phyloP scores from a whole-genome alignment of 2,888 invertebrate species.

The Melanostoma scalare region DNA sequence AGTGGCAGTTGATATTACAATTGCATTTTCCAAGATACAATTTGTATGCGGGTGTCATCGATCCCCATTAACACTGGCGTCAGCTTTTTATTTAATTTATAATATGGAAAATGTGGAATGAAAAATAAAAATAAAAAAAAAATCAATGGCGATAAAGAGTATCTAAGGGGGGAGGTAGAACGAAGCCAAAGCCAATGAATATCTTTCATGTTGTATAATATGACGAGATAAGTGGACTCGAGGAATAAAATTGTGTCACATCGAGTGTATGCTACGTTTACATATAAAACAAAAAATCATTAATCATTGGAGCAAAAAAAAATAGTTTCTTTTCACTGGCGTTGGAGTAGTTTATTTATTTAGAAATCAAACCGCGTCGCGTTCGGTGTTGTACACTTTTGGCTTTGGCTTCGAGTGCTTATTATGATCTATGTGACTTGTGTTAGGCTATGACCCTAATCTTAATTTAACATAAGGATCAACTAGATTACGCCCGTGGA shows the following conservation, averaged over 20 bases:
- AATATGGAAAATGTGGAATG: no score
- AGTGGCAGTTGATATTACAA: conserved; percentile 41
- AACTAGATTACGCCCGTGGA: conserved; percentile 56
- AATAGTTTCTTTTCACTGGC: conserved; percentile 19
- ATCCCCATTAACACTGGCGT: conserved; percentile 63
- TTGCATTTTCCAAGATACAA: conserved; percentile 50
- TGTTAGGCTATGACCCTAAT: conserved; percentile 68
- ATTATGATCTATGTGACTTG: conserved; percentile 62
- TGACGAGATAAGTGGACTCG: conserved; percentile 50
- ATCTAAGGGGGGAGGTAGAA: conserved; percentile 7
- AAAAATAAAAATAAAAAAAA: conserved; percentile 16
- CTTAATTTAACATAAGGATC: conserved; percentile 70
- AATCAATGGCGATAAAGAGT: conserved; percentile 48
- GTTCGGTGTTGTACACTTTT: conserved; percentile 5
- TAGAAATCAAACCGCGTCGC: conserved; percentile 48
- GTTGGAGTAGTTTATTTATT: conserved; percentile 24
- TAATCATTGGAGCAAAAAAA: conserved; percentile 55
- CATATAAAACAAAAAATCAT: conserved; percentile 38
- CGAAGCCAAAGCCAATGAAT: conserved; percentile 30
- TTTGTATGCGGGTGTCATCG: conserved; percentile 59
- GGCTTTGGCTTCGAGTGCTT: conserved; percentile 27
- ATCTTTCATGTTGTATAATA: conserved; percentile 33
- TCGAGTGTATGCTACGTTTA: conserved; percentile 49
- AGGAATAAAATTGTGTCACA: conserved; percentile 58
- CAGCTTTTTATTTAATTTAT: conserved; percentile 17